Conservation (phyloP, 2,888 invertebrate genomes). For the Erebia palarica region DNA sequence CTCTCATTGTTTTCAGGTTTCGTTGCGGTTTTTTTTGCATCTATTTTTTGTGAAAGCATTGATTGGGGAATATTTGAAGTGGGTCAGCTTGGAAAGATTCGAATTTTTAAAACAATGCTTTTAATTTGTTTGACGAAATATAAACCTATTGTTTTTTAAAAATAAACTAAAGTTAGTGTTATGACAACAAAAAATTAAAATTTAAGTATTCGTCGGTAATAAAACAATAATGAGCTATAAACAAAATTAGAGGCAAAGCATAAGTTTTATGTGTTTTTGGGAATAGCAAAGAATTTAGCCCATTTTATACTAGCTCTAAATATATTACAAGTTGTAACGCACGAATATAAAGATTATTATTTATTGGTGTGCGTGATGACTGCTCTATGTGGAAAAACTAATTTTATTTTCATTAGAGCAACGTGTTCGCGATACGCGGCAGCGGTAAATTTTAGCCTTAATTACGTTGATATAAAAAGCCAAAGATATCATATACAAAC, state of each 20-base stretch:
- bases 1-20: slow-evolving; percentile 13
- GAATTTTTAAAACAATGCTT: neutral
- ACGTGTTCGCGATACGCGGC: slow-evolving; percentile 69
- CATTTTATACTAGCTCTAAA: slow-evolving; percentile 24
- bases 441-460: slow-evolving; percentile 69
- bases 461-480: slow-evolving; percentile 35
- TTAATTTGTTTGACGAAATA: neutral
- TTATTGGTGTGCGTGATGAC: slow-evolving; percentile 67
- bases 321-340: slow-evolving; percentile 44
- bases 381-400: slow-evolving; percentile 58
- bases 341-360: slow-evolving; percentile 66
- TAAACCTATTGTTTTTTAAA: neutral
- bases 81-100: slow-evolving; percentile 17
- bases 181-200: neutral
- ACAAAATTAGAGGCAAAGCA: slow-evolving; percentile 12
- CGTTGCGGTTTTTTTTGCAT: slow-evolving; percentile 1
- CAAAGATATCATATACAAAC: neutral
- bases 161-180: neutral
- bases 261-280: slow-evolving; percentile 26
- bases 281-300: slow-evolving; percentile 21
- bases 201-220: slow-evolving; percentile 7
- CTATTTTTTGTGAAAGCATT: neutral
- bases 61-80: slow-evolving; percentile 21
- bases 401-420: slow-evolving; percentile 67
- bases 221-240: slow-evolving; percentile 15